A percentile compares a stretch with the other conserved stretches of the same genome.
Evolutionary conservation across 2,888 invertebrate genomes (phyloP).

Genomic region (Drosophila acutilabella): DNA sequence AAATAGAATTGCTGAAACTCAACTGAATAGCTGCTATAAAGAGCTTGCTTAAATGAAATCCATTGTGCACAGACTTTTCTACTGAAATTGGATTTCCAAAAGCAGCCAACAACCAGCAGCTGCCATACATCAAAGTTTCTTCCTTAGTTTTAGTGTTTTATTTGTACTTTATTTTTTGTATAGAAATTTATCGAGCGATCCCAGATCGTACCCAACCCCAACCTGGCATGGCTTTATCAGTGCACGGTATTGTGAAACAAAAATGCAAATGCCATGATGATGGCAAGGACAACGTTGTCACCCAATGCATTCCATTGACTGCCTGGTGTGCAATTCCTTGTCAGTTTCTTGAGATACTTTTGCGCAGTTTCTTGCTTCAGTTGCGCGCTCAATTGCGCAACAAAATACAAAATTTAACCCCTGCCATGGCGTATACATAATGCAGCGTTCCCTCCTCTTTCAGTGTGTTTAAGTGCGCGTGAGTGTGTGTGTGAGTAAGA

Average conservation of each 20-base stretch:
- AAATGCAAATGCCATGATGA: conserved; percentile 61
- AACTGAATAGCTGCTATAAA: conserved; percentile 23
- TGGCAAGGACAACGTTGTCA: conserved; percentile 57
- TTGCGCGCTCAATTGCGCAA: conserved; percentile 79
- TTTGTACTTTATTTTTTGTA: conserved; percentile 19
- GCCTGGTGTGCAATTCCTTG: conserved; percentile 30
- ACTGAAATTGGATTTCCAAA: conserved; percentile 71
- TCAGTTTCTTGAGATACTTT: conserved; percentile 43
- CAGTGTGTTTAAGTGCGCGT: conserved; percentile 11
- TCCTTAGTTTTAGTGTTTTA: conserved; percentile 22
- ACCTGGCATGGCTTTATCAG: conserved; percentile 56
- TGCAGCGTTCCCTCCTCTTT: conserved; percentile 35
- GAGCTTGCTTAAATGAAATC: conserved; percentile 63
- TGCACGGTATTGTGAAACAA: conserved; percentile 36
- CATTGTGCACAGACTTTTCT: conserved; percentile 39
- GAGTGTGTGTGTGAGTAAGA: conserved; percentile 16
- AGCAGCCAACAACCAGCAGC: conserved; percentile 29
- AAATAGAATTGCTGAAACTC: conserved; percentile 39
- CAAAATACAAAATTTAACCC: conserved; percentile 70
- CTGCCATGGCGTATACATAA: conserved; percentile 52
- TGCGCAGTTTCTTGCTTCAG: conserved; percentile 66
- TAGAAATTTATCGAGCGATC: conserved; percentile 27
- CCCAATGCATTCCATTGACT: conserved; percentile 70
- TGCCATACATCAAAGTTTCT: conserved; percentile 69
- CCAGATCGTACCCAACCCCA: conserved; percentile 1